Conservation (phyloP, 2,888 invertebrate species). For the Drosophila setosimentum region DNA sequence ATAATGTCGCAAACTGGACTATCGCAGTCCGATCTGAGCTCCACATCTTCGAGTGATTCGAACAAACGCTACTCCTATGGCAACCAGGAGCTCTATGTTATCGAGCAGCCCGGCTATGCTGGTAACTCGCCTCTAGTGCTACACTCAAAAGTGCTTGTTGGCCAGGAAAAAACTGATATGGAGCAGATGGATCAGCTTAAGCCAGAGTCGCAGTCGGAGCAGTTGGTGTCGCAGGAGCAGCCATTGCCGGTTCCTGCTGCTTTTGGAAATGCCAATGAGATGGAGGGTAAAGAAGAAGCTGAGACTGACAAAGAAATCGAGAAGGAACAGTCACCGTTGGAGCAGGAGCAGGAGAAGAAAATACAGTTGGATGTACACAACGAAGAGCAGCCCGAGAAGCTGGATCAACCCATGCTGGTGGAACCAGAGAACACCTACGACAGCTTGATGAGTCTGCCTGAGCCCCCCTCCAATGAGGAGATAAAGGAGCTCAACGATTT, state of each 20-base stretch:
- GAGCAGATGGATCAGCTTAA: conserved; percentile 52
- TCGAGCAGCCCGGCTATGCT: conserved; percentile 90
- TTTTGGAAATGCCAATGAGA: conserved; percentile 20
- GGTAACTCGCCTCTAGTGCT: conserved; percentile 57
- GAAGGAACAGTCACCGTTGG: background rate
- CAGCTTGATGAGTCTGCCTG: conserved; percentile 84
- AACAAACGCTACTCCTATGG: conserved; percentile 92
- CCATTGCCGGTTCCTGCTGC: conserved; percentile 39
- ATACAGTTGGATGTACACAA: background rate
- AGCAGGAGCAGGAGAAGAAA: conserved; percentile 4
- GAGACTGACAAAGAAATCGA: conserved; percentile 2
- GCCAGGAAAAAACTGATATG: conserved; percentile 13
- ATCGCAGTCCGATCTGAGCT: conserved; percentile 92
- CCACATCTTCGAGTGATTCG: conserved; percentile 89
- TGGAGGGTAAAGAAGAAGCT: background rate
- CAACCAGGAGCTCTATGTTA: conserved; percentile 91
- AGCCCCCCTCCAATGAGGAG: conserved; percentile 84
- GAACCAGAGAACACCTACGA: conserved; percentile 82
- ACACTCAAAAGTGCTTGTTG: conserved; percentile 47
- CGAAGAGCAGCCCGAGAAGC: background rate
- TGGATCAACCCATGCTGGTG: conserved; percentile 3
- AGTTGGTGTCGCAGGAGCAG: conserved; percentile 11
- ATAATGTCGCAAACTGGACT: conserved; percentile 89
- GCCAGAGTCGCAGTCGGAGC: background rate
- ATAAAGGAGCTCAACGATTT: conserved; percentile 83